phyloP scores from a whole-genome alignment of 2,797 vertebrate genomes.

The Rhyacichthys aspro region DNA sequence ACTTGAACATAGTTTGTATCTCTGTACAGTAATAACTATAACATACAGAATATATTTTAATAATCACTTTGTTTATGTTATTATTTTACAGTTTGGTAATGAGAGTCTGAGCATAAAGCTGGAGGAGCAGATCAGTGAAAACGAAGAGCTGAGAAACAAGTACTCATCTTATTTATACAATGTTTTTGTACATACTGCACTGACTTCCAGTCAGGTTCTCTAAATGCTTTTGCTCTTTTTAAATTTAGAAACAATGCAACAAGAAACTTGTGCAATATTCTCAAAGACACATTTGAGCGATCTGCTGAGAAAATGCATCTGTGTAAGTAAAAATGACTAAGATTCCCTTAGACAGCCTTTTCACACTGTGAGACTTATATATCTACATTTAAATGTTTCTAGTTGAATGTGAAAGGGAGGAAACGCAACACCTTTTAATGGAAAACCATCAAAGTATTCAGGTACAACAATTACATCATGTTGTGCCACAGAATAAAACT shows the following conservation, averaged over 20 bases:
- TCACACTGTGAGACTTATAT: neutral
- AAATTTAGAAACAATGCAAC: slow-evolving; percentile 83
- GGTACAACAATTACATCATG: slow-evolving; percentile 58
- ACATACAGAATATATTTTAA: neutral
- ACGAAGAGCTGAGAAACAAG: slow-evolving; percentile 91
- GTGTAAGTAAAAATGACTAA: slow-evolving; percentile 84
- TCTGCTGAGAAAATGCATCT: slow-evolving; percentile 87
- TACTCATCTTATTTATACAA: slow-evolving; percentile 71
- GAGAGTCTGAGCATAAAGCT: slow-evolving; percentile 91
- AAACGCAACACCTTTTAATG: slow-evolving; percentile 85
- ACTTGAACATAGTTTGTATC: neutral
- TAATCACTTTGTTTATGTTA: no score
- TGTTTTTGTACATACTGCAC: neutral
- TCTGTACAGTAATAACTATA: neutral
- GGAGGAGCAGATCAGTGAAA: slow-evolving; percentile 90
- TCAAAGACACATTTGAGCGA: slow-evolving; percentile 89
- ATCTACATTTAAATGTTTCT: slow-evolving; percentile 36
- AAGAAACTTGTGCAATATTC: slow-evolving; percentile 87
- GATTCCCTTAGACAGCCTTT: neutral
- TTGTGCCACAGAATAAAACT: neutral
- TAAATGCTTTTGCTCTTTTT: neutral
- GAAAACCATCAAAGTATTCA: slow-evolving; percentile 85
- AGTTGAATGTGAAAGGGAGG: slow-evolving; percentile 93
- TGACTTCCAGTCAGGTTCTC: neutral
- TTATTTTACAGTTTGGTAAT: slow-evolving; percentile 88